phyloP scores from a whole-genome alignment of 2,888 invertebrate species.

The Zaprionus obscuricornis region DNA sequence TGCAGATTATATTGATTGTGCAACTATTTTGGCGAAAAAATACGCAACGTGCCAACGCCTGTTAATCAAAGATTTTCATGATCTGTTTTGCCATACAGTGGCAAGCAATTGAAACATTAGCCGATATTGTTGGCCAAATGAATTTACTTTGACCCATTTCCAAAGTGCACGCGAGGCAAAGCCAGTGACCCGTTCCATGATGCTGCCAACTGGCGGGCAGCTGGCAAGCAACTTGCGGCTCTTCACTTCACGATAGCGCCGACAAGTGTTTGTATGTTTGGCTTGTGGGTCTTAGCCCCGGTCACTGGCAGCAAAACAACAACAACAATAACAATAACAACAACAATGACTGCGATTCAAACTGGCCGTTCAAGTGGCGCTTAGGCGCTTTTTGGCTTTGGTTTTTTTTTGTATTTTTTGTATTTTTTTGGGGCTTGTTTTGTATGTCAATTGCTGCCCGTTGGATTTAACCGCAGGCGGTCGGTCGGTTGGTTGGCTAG shows the following conservation, averaged over 20 bases:
- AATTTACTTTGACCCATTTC: constrained; percentile 68
- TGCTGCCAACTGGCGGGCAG: too few relatives aligned
- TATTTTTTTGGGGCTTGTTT: constrained; percentile 49
- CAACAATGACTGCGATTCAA: constrained; percentile 44
- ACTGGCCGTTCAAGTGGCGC: constrained; percentile 73
- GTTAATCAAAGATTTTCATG: constrained; percentile 66
- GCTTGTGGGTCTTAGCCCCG: constrained; percentile 47
- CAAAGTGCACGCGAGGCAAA: constrained; percentile 68
- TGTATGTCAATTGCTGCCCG: constrained; percentile 74
- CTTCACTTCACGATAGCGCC: constrained; percentile 59
- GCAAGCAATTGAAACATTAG: constrained; percentile 58
- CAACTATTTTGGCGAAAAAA: constrained; percentile 42
- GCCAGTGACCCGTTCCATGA: constrained; percentile 6
- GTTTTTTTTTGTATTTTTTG: too few relatives aligned
- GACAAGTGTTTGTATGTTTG: constrained; percentile 71
- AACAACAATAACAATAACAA: constrained; percentile 22
- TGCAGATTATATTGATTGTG: constrained; percentile 64
- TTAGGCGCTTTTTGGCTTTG: constrained; percentile 65
- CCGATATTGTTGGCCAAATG: constrained; percentile 45
- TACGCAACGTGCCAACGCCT: constrained; percentile 68
- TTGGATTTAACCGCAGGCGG: constrained; percentile 46
- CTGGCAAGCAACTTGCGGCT: too few relatives aligned
- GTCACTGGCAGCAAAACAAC: constrained; percentile 23
- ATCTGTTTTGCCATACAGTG: constrained; percentile 22
- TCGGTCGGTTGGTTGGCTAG: constrained; percentile 19